Conservation (phyloP, 2,888 invertebrate species). For the Linnaemya vulpina region DNA sequence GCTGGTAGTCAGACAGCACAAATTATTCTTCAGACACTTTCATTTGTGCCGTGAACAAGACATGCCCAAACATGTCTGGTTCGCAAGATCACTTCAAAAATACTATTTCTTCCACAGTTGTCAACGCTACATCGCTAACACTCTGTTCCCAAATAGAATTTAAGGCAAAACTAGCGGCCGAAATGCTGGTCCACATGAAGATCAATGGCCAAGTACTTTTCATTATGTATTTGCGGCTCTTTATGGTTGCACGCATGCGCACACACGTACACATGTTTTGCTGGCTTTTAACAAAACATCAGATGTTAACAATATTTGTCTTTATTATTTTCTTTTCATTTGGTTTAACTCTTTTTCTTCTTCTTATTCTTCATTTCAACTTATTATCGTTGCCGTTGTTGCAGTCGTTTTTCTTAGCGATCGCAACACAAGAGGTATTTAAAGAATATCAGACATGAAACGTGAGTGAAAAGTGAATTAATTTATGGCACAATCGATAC, state of each 20-base stretch:
- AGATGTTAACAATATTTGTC: conserved; percentile 62
- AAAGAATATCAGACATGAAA: conserved; percentile 66
- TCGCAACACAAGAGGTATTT: conserved; percentile 63
- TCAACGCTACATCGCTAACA: too few relatives aligned
- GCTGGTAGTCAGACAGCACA: too few relatives aligned
- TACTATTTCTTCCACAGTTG: too few relatives aligned
- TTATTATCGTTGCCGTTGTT: conserved; percentile 38
- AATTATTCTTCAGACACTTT: too few relatives aligned
- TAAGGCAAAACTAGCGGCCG: background rate
- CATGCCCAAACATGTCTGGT: too few relatives aligned
- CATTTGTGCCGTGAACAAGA: too few relatives aligned
- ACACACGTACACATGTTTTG: background rate
- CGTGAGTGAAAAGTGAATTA: conserved; percentile 72
- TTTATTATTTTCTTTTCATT: background rate
- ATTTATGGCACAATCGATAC: conserved; percentile 68
- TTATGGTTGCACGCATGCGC: background rate
- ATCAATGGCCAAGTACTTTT: background rate
- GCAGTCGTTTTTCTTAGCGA: conserved; percentile 20
- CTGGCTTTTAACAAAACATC: conserved; percentile 27
- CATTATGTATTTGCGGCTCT: background rate
- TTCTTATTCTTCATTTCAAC: background rate
- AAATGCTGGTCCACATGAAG: background rate
- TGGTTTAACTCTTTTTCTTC: background rate
- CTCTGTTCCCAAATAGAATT: too few relatives aligned
- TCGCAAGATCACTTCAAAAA: too few relatives aligned